These are phyloP conservation scores for Acanthurus lineatus DNA, from an alignment of 2,797 vertebrate genomes.

Conservation along the genomic window DNA sequence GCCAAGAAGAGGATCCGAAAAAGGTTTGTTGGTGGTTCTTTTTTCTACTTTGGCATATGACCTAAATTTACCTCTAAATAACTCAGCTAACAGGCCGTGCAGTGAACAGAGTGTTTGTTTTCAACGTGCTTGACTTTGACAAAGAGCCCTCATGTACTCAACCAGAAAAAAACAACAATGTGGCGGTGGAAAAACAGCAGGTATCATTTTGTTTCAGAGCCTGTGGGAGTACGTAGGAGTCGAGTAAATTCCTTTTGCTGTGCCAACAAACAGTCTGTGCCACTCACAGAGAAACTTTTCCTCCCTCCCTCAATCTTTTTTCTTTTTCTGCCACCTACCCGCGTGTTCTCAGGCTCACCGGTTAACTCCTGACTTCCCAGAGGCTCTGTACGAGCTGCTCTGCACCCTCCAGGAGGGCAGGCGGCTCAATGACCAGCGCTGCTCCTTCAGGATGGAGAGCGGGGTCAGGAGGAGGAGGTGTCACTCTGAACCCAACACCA, in stretches of 20 bases:
- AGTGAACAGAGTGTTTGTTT: conserved; percentile 14
- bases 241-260: conserved; percentile 42
- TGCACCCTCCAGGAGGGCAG: conserved; percentile 86
- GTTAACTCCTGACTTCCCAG: conserved; percentile 85
- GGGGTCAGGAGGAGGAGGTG: conserved; percentile 81
- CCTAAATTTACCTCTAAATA: neutral
- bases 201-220: conserved; percentile 35
- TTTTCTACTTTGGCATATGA: neutral
- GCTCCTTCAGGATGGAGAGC: conserved; percentile 83
- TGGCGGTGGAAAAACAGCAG: conserved; percentile 48
- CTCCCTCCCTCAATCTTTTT: neutral
- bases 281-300: conserved; percentile 53
- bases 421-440: conserved; percentile 88
- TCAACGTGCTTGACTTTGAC: conserved; percentile 1
- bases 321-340: conserved; percentile 37
- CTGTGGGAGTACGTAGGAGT: conserved; percentile 63
- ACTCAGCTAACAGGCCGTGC: neutral
- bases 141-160: neutral
- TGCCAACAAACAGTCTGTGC: conserved; percentile 62
- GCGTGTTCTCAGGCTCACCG: conserved; percentile 72
- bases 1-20: conserved; percentile 67
- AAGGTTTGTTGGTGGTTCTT: conserved; percentile 73
- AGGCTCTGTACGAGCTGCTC: conserved; percentile 86
- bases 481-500: conserved; percentile 86
- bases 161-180: conserved; percentile 8